Base-by-base conservation (phyloP, 1,140 invertebrate genomes). In the Wiebesia pumilae region DNA sequence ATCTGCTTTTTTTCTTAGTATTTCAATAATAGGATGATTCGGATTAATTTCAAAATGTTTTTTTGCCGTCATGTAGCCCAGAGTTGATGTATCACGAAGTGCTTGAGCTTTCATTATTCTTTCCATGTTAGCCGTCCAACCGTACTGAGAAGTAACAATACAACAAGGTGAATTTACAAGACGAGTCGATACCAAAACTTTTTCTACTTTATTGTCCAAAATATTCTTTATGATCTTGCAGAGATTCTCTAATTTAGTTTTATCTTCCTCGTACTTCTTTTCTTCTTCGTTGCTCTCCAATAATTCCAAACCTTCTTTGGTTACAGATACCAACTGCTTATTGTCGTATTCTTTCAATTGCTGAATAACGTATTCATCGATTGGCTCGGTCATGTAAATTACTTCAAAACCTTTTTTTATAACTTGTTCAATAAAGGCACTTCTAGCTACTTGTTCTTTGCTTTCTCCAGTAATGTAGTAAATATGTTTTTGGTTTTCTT, bases 91-190 rank as follows among this genome's bases (percentile, higher is more conserved):
- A 91, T 99, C 98, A 54, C 98, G 94, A 0, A 99, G 95, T 51
- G 98, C 98, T 93, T 99, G 98, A 0, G 98, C 99, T 93, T 99
- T 99, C 98, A 99, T 99, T 94, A 99, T 99, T 87, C 98, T 96
- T 93, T 99, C 99, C 99, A 99, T 99, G 94, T 99, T 99, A 3
- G 98, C 99, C 16, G 98, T 98, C 99, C 99, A 99, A 71, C 98
- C 99, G 93, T 99, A 99, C 92, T 99, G 98, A 21, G 98, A 98
- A 12, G 99, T 99, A 35, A 99, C 99, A 91, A 99, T 99, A 94
- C 99, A 99, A 94, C 99, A 99, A 0, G 99, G 99, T 3, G 98
- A 99, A 87, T 98, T 97, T 0, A 99, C 98, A 81, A 99, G 94
- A 88, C 97, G 95, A 94, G 99, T 99, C 6, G 97, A 98, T 0